Percentiles rank a stretch among this genome's conserved stretches.
Conservation (phyloP, 2,113 vertebrate species). For the Apistogramma diplotaenia region DNA sequence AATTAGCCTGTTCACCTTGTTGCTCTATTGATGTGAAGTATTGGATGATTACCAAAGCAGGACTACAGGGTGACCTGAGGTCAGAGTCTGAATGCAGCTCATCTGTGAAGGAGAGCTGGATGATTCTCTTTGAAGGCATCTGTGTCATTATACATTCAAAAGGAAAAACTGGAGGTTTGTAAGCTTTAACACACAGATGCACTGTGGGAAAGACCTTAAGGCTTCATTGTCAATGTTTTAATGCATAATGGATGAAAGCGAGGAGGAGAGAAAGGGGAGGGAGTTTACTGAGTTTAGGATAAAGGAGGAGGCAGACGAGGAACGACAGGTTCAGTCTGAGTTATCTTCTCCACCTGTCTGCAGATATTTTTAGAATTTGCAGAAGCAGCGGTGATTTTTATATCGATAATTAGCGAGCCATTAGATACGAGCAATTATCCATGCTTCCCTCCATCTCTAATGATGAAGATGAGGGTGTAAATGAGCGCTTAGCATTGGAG, state of each 20-base stretch:
- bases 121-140: background rate
- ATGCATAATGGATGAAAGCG: constrained; percentile 13
- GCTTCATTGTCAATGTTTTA: background rate
- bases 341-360: constrained; percentile 48
- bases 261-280: background rate
- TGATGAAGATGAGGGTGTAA: constrained; percentile 60
- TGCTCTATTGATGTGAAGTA: constrained; percentile 5
- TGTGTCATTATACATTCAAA: background rate
- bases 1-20: background rate
- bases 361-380: constrained; percentile 44
- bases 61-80: background rate
- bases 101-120: background rate
- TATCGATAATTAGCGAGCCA: constrained; percentile 60
- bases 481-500: constrained; percentile 43
- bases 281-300: background rate
- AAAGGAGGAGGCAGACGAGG: background rate
- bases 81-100: background rate
- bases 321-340: background rate
- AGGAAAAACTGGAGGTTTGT: constrained; percentile 2
- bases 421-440: constrained; percentile 69
- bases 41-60: background rate
- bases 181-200: background rate
- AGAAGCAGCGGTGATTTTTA: constrained; percentile 58
- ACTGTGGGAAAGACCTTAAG: background rate
- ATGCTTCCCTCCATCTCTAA: constrained; percentile 41